These are phyloP conservation scores for Hanleya hanleyi DNA, from an alignment of 2,888 invertebrate species.

Conservation along the genomic window DNA sequence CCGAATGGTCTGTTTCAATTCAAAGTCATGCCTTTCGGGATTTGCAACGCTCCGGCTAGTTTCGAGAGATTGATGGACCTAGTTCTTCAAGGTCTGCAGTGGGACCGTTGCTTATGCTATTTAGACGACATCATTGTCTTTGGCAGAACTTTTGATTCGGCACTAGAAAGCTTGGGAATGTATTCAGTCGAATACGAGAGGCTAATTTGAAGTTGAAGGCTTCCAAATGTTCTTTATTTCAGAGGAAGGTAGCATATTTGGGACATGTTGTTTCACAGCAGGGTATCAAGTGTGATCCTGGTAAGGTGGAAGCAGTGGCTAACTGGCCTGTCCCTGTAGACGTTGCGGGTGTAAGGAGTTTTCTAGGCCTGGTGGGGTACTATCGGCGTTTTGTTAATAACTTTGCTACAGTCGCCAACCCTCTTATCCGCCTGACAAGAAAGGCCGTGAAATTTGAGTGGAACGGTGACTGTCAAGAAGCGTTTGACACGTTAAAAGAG, in stretches of 20 bases:
- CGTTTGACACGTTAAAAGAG: slow-evolving; percentile 28
- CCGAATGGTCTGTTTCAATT: no score
- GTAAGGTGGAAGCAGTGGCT: slow-evolving; percentile 3
- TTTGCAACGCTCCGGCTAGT: no score
- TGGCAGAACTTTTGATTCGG: no score
- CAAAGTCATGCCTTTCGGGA: no score
- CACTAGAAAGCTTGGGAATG: no score
- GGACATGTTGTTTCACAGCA: slow-evolving; percentile 18
- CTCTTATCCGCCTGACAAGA: slow-evolving; percentile 16
- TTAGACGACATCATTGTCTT: no score
- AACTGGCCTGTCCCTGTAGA: slow-evolving; percentile 6
- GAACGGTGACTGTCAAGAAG: slow-evolving; percentile 25
- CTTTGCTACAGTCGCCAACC: neutral
- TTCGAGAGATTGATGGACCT: neutral
- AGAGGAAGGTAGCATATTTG: slow-evolving; percentile 19
- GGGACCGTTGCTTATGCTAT: no score
- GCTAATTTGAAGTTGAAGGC: slow-evolving; percentile 45
- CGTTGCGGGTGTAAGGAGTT: slow-evolving; percentile 12
- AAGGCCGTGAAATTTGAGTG: slow-evolving; percentile 30
- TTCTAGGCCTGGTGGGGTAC: slow-evolving; percentile 24
- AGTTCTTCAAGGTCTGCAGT: no score
- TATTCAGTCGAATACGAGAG: no score
- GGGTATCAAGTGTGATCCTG: slow-evolving; percentile 16
- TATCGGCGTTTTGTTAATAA: slow-evolving; percentile 29
- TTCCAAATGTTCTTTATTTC: slow-evolving; percentile 42